Percentiles rank a stretch among this genome's conserved stretches.
Evolutionary conservation across 1,140 invertebrate genomes (phyloP).

Genomic region (Charaxes varanes): DNA sequence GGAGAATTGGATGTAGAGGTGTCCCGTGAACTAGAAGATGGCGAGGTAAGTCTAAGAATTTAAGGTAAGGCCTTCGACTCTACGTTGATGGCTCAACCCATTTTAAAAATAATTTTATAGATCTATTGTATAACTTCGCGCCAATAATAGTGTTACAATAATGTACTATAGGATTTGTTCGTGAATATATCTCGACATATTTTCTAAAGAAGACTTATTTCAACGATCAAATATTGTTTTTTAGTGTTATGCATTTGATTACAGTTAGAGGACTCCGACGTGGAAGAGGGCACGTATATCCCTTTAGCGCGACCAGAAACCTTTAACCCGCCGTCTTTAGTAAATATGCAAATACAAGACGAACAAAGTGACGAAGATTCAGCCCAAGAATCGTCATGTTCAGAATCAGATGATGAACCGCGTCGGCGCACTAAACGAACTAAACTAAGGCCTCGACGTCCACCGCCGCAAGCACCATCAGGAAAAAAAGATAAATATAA

Average conservation of each 20-base stretch:
- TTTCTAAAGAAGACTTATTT: too few species aligned
- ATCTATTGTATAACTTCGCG: background rate
- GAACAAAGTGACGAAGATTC: conserved; percentile 61
- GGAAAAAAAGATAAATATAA: conserved; percentile 64
- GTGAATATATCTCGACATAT: too few species aligned
- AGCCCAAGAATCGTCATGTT: conserved; percentile 44
- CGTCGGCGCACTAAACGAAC: conserved; percentile 49
- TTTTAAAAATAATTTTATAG: conserved; percentile 7
- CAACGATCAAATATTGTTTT: background rate
- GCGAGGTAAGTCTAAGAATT: conserved; percentile 49
- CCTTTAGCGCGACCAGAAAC: conserved; percentile 54
- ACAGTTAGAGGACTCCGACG: conserved; percentile 64
- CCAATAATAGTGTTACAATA: background rate
- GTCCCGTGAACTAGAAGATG: conserved; percentile 56
- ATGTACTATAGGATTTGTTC: too few species aligned
- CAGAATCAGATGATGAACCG: conserved; percentile 56
- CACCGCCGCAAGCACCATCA: conserved; percentile 34
- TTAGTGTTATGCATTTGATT: conserved; percentile 18
- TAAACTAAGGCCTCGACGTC: conserved; percentile 45
- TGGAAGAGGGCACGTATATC: conserved; percentile 62
- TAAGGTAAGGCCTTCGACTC: too few species aligned
- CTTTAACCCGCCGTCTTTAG: conserved; percentile 61
- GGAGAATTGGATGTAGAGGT: conserved; percentile 61
- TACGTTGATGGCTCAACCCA: conserved; percentile 6
- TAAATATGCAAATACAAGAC: conserved; percentile 66